Evolutionary conservation across 30 jellyfish, hydroid and myxozoan species (phyloP), one percentile per base, ranked within the genome.

Genomic region (Aurelia sp.): DNA sequence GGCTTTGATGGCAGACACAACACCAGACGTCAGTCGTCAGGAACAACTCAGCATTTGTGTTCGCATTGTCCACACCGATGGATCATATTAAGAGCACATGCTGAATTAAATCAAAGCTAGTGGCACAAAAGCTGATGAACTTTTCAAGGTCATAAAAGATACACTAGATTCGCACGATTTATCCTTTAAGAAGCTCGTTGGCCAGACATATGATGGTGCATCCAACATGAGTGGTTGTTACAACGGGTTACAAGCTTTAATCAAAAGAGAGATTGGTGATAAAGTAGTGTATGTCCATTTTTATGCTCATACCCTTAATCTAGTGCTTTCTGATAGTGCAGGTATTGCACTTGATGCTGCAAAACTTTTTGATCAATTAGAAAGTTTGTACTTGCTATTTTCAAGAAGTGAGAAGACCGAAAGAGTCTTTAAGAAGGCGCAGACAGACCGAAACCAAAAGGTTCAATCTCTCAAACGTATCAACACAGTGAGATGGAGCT

Each of bases 401-500:
- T 78, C 79, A 10, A 33, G 44, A 78, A 35, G 73, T 15, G 58
- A 72, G 72, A 27, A 38, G 65, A 15, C 82, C 17, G 67, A 78
- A 33, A 35, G 47, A 38, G 63, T 62, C 21, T 62, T 78, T n/a
- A 31, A 78, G 50, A 60, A 59, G 47, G 63, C 66, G 41, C 89
- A 59, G 24, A 86, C 35, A 5, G 74, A 78, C 21, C 4, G 51
- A 63, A 78, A 78, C 66, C 27, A 18, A 17, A 58, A 40, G 70
- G 19, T 18, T 71, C 63, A 27, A 41, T 38, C 84, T 31, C 55
- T 81, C 31, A 66, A 81, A 65, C 82, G 72, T 53, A 64, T 66
- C 61, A 81, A 81, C 74, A 81, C 91, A 13, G 91, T 81, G 15
- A 81, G 91, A 81, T 81, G 86, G 91, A 81, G 91, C 78, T 64